A percentile compares a stretch with the other conserved stretches of the same genome.
Evolutionary conservation across 2,888 invertebrate species (phyloP).

Genomic region (Osmoderma eremita): DNA sequence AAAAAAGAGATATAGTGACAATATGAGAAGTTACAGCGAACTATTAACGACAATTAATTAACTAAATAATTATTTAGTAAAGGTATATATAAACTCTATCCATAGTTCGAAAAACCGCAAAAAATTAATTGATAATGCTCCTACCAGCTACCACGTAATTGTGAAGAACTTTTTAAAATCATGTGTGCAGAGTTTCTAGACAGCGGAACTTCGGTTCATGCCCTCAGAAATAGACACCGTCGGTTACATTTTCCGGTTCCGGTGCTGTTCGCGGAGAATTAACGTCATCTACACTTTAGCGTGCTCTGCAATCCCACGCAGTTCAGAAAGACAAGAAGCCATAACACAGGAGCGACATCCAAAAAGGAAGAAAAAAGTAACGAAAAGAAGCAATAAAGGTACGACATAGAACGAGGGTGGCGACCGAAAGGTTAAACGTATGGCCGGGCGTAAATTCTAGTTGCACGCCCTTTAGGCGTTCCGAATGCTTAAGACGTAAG

Average conservation of each 20-base stretch:
- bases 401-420: background rate
- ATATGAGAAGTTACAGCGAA: too few relatives aligned
- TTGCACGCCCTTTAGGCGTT: slow-evolving; percentile 40
- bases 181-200: too few relatives aligned
- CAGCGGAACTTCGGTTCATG: too few relatives aligned
- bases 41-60: too few relatives aligned
- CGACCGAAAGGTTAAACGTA: slow-evolving; percentile 34
- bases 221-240: too few relatives aligned
- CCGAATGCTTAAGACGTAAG: slow-evolving; percentile 41
- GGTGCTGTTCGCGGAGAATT: slow-evolving; percentile 4
- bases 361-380: slow-evolving; percentile 11
- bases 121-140: too few relatives aligned
- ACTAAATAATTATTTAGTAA: too few relatives aligned
- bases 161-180: too few relatives aligned
- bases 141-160: too few relatives aligned
- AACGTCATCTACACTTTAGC: slow-evolving; percentile 28
- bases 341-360: slow-evolving; percentile 2
- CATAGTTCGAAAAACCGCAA: too few relatives aligned
- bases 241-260: background rate
- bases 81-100: too few relatives aligned
- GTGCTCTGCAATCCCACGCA: background rate
- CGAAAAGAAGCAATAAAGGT: slow-evolving; percentile 26
- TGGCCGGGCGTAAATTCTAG: slow-evolving; percentile 30
- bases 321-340: slow-evolving; percentile 26
- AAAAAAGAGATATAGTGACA: too few relatives aligned